A percentile compares a stretch with the other conserved stretches of the same genome.
Evolutionary conservation across 2,113 vertebrate species (phyloP).

Genomic region (Myanophis thanlyinensis): DNA sequence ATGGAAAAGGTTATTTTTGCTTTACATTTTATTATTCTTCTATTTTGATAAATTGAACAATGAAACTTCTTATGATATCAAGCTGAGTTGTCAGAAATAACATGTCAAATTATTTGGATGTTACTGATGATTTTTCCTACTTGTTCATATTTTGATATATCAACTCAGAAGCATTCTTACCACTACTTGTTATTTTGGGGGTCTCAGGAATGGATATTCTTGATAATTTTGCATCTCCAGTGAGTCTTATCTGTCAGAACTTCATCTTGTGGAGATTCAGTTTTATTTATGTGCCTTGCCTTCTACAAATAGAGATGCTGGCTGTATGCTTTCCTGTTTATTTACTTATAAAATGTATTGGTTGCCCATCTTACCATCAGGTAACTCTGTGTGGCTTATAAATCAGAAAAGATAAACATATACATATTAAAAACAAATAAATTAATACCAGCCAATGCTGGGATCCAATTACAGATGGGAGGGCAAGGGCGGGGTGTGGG

Average conservation of each 20-base stretch:
- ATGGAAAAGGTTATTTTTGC: neutral
- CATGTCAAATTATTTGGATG: constrained; percentile 4
- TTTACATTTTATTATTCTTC: constrained; percentile 1
- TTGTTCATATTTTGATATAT: constrained; percentile 24
- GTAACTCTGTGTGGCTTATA: neutral
- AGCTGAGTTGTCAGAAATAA: neutral
- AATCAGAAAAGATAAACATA: neutral
- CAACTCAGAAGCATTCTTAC: constrained; percentile 7
- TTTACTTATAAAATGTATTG: neutral
- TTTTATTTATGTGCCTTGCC: constrained; percentile 7
- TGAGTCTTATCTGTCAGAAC: constrained; percentile 4
- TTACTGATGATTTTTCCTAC: constrained; percentile 8
- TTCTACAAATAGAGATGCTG: neutral
- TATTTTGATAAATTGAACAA: neutral
- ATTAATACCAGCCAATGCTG: neutral
- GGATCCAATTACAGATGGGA: neutral
- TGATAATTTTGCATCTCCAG: neutral
- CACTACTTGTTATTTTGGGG: neutral
- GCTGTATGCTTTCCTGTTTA: neutral
- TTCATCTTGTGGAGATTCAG: neutral
- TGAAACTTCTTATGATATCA: constrained; percentile 20
- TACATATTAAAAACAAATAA: neutral
- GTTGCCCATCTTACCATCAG: neutral
- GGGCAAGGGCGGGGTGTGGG: neutral
- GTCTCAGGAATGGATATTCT: neutral